Conservation (phyloP, 2,113 vertebrate species). For the Cricetomys ansorgei region DNA sequence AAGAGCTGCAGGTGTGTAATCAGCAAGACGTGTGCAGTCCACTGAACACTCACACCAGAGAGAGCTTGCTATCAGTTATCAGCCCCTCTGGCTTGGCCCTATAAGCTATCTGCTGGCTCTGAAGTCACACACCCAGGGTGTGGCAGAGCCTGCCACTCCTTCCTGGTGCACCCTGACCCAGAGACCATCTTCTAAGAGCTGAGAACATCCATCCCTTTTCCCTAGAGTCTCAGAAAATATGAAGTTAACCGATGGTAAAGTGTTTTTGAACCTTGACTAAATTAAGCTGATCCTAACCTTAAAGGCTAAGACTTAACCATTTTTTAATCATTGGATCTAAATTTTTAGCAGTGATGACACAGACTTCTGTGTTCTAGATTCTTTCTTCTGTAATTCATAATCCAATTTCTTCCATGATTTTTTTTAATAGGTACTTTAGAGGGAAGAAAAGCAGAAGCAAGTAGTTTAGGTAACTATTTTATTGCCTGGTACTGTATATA, state of each 20-base stretch:
- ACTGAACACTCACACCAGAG: fast-evolving
- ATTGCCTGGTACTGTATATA: background rate
- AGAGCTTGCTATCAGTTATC: background rate
- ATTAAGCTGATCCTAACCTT: background rate
- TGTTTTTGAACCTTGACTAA: background rate
- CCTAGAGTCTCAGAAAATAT: background rate
- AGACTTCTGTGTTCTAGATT: background rate
- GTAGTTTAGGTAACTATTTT: background rate
- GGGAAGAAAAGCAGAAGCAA: background rate
- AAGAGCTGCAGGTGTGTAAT: background rate
- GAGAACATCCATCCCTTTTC: background rate
- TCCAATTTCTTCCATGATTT: background rate
- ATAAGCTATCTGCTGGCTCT: background rate
- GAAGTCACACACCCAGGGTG: background rate
- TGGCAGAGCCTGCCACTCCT: background rate
- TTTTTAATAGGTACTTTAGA: background rate
- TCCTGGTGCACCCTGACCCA: background rate
- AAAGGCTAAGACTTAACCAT: background rate
- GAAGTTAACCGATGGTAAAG: background rate
- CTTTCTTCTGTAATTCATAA: background rate
- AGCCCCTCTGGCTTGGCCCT: background rate
- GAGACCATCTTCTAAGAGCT: background rate
- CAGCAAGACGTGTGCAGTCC: background rate
- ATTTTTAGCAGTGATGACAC: background rate
- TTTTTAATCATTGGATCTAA: background rate